These are phyloP conservation scores for Ceyx melanurus DNA, from an alignment of 2,113 vertebrate species.

Conservation along the genomic window DNA sequence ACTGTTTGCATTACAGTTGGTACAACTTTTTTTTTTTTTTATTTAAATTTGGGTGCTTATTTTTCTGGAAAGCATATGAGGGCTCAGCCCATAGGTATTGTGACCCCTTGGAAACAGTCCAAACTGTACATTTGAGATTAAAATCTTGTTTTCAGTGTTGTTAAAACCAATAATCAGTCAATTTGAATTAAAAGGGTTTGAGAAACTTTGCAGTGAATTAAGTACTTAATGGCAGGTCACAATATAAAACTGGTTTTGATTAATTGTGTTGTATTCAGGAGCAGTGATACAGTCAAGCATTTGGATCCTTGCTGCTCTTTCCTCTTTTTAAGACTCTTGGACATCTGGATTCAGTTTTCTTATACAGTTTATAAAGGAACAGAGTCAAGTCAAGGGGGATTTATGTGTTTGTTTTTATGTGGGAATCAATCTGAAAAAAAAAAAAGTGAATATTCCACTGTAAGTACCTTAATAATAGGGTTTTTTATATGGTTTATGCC, in stretches of 20 bases:
- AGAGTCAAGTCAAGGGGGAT: neutral
- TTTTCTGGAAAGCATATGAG: neutral
- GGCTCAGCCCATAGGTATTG: neutral
- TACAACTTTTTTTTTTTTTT: neutral
- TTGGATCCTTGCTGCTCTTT: neutral
- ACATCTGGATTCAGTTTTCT: conserved; percentile 38
- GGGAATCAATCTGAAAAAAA: neutral
- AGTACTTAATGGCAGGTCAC: neutral
- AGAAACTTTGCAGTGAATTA: neutral
- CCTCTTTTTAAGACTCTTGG: neutral
- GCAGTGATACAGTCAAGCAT: neutral
- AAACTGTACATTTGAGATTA: neutral
- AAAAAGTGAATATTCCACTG: neutral
- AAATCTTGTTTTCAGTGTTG: neutral
- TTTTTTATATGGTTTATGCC: neutral
- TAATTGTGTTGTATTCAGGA: neutral
- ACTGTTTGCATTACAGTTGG: neutral
- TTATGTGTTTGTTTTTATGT: neutral
- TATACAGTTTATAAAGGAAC: neutral
- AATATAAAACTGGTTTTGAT: neutral
- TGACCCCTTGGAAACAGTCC: neutral
- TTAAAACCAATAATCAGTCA: neutral
- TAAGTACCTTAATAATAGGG: neutral
- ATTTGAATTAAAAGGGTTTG: neutral
- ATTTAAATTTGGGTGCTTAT: neutral